Percentiles rank a stretch among this genome's conserved stretches.
Conservation (phyloP, 2,888 invertebrate genomes). For the Pemphredon lugubris region DNA sequence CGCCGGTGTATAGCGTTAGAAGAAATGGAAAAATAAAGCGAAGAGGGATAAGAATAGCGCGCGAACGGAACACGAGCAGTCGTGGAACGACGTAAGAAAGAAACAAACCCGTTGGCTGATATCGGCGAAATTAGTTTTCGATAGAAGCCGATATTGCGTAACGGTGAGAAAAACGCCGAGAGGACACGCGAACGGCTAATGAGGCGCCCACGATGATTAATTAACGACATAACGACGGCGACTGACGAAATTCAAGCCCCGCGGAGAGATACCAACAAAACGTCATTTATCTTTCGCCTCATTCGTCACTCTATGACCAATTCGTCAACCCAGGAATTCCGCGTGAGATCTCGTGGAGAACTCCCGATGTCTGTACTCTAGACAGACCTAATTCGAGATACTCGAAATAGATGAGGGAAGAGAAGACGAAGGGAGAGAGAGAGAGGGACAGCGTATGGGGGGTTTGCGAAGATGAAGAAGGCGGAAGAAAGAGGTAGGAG, state of each 20-base stretch:
- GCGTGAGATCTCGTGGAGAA: conserved; percentile 27
- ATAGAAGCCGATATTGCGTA: too few relatives aligned
- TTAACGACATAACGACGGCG: conserved; percentile 35
- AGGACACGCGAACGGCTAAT: neutral
- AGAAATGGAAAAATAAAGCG: conserved; percentile 20
- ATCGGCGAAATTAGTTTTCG: too few relatives aligned
- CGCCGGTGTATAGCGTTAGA: conserved; percentile 22
- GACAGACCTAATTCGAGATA: conserved; percentile 40
- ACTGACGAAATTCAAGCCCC: conserved; percentile 34
- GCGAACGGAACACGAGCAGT: too few relatives aligned
- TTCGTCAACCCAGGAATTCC: conserved; percentile 43
- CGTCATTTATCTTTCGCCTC: conserved; percentile 38
- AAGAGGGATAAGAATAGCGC: too few relatives aligned
- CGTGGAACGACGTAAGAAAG: too few relatives aligned
- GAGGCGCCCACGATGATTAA: conserved; percentile 39
- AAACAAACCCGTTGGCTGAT: too few relatives aligned
- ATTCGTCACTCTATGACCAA: conserved; percentile 37
- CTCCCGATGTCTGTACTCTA: conserved; percentile 12
- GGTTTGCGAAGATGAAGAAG: neutral
- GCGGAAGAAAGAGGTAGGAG: neutral
- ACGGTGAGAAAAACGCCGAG: conserved; percentile 16
- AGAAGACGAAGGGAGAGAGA: neutral
- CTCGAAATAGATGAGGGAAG: conserved; percentile 37
- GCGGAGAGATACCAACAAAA: conserved; percentile 3
- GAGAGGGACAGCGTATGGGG: too few relatives aligned